Percentiles rank a stretch among this genome's conserved stretches.
These are phyloP conservation scores for Ochotona princeps DNA, from an alignment of 2,113 vertebrate species.

Conservation along the genomic window DNA sequence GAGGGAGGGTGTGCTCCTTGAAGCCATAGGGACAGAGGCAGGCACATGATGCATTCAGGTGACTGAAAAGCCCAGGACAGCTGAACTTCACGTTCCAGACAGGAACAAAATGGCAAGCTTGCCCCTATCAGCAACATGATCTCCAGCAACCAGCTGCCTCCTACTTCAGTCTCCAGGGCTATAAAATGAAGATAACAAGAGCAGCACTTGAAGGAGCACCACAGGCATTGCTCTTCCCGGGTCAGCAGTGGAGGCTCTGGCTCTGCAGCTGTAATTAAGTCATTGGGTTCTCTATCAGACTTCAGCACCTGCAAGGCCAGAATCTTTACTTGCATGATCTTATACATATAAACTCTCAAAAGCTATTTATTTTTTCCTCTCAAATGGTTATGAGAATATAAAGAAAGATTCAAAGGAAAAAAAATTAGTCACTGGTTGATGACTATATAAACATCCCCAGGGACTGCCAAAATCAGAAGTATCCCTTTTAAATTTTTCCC, in stretches of 20 bases:
- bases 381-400: background rate
- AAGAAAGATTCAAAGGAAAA: background rate
- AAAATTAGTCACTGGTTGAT: background rate
- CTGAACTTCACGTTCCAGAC: background rate
- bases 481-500: background rate
- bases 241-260: background rate
- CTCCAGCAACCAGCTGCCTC: background rate
- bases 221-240: fast-evolving
- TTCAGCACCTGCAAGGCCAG: background rate
- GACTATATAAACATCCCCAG: background rate
- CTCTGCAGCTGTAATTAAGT: background rate
- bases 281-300: background rate
- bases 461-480: background rate
- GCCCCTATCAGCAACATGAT: background rate
- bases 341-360: background rate
- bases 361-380: background rate
- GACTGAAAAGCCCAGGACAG: background rate
- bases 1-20: background rate
- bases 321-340: background rate
- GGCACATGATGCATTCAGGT: background rate
- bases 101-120: background rate
- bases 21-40: background rate
- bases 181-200: background rate
- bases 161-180: background rate
- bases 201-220: no score